phyloP scores from a whole-genome alignment of 2,888 invertebrate species.

The Watsonalla binaria region DNA sequence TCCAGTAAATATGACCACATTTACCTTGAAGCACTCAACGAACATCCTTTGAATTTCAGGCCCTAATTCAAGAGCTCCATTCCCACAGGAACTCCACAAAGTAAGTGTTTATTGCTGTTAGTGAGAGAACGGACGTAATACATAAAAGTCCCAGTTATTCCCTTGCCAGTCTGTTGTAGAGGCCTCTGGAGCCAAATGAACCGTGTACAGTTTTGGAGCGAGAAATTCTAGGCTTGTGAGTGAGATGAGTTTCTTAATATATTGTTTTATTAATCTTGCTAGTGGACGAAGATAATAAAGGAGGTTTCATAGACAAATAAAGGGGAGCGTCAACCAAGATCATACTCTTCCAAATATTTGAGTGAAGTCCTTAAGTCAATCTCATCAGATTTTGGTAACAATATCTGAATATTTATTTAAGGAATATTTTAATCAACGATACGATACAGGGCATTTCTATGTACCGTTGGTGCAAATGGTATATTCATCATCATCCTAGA shows the following conservation, averaged over 20 bases:
- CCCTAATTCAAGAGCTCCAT: neutral
- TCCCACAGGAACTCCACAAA: neutral
- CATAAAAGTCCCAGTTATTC: conserved; percentile 5
- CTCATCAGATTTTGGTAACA: no score
- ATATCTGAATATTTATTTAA: no score
- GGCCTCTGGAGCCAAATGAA: conserved; percentile 14
- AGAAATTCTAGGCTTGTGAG: neutral
- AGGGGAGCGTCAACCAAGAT: no score
- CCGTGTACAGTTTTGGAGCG: neutral
- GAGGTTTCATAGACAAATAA: no score
- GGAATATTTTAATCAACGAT: no score
- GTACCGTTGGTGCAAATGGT: no score
- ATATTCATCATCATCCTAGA: no score
- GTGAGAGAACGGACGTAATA: neutral
- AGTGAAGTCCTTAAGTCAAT: no score
- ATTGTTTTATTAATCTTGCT: neutral
- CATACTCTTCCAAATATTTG: no score
- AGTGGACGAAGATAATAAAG: no score
- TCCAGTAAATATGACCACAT: neutral
- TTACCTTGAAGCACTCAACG: neutral
- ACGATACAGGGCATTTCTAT: no score
- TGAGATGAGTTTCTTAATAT: neutral
- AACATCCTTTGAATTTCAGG: neutral
- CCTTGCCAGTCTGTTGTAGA: conserved; percentile 14
- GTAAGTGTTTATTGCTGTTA: conserved; percentile 2